Percentiles rank a stretch among this genome's conserved stretches.
Evolutionary conservation across 2,797 vertebrate species (phyloP).

Genomic region (Bradypodion ventrale): DNA sequence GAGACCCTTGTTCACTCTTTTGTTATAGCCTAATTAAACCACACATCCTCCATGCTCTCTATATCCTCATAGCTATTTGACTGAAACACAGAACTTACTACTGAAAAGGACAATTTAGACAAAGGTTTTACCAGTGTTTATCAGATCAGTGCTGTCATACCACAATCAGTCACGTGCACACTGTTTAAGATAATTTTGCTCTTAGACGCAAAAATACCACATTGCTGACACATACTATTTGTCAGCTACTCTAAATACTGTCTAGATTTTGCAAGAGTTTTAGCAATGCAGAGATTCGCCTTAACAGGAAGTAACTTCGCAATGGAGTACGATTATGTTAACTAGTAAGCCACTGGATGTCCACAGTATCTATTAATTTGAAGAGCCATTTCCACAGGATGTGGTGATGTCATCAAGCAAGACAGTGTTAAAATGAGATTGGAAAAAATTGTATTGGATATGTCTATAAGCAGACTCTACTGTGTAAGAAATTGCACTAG

Average conservation of each 20-base stretch:
- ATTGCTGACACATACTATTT: neutral
- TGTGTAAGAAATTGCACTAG: too few species aligned
- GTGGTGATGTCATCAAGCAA: neutral
- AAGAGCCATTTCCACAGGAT: neutral
- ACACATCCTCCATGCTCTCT: neutral
- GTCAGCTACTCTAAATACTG: neutral
- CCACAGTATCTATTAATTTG: neutral
- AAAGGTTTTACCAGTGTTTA: neutral
- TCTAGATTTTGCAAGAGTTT: neutral
- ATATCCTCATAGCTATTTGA: neutral
- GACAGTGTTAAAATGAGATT: neutral
- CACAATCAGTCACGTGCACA: too few species aligned
- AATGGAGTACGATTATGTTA: slow-evolving; percentile 12
- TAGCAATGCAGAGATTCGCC: neutral
- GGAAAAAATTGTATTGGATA: neutral
- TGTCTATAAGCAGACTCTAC: too few species aligned
- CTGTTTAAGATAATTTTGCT: neutral
- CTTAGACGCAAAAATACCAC: neutral
- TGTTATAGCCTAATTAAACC: neutral
- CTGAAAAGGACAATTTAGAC: neutral
- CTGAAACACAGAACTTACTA: neutral
- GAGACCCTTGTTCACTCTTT: neutral
- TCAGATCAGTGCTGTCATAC: neutral
- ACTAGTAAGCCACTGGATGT: neutral
- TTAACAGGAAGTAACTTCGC: neutral